phyloP scores from a whole-genome alignment of 2,797 vertebrate species.

The Tenualosa ilisha region DNA sequence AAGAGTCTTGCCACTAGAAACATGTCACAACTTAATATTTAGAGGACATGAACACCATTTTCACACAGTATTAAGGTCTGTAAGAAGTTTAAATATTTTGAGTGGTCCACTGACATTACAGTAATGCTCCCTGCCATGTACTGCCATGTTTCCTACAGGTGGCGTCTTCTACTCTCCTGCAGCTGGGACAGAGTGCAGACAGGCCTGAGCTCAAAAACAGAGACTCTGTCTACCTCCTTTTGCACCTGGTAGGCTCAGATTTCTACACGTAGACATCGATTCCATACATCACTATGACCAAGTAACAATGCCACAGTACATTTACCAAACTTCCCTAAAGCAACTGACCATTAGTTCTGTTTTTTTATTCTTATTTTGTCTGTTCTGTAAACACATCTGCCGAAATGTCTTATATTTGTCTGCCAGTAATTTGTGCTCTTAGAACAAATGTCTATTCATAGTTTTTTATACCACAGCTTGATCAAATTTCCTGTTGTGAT shows the following conservation, averaged over 20 bases:
- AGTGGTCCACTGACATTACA: neutral
- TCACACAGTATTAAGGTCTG: neutral
- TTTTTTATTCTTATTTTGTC: neutral
- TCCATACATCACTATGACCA: neutral
- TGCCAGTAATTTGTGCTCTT: too few relatives aligned
- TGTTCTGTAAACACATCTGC: neutral
- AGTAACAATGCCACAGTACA: neutral
- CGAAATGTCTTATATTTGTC: neutral
- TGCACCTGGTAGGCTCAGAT: conserved; percentile 80
- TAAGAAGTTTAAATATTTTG: neutral
- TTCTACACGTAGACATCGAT: neutral
- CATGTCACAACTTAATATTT: neutral
- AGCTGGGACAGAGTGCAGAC: conserved; percentile 87
- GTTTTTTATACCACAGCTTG: too few relatives aligned
- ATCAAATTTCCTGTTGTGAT: too few relatives aligned
- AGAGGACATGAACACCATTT: neutral
- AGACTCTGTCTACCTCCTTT: conserved; percentile 88
- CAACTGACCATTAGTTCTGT: neutral
- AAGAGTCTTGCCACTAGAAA: neutral
- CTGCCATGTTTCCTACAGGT: conserved; percentile 67
- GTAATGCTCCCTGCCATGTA: conserved; percentile 11
- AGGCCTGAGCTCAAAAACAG: conserved; percentile 80
- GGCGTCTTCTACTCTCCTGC: conserved; percentile 86
- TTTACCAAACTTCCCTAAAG: neutral
- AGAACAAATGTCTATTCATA: too few relatives aligned